Base-by-base conservation (phyloP, 1,140 invertebrate genomes). In the Drosophila suzukii region DNA sequence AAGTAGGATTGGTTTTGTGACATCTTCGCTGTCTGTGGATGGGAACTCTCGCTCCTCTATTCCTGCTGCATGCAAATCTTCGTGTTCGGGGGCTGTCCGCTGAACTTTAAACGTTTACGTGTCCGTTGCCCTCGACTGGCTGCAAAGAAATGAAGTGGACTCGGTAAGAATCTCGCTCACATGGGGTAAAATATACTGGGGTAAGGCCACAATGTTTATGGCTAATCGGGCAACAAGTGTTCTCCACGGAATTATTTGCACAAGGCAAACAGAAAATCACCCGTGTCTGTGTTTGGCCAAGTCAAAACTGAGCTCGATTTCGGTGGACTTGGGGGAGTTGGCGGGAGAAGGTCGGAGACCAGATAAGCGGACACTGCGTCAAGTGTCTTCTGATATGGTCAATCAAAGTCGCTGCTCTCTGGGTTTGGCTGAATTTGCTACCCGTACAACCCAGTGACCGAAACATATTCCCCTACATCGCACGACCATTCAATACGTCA, bases 1-100 rank as follows among this genome's bases (percentile, higher is more conserved):
- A 92, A 92, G 75, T 92, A 92, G 58, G 90, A 91, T 78, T 92
- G 91, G 67, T 92, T 92, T 85, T 92, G 91, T 83, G 91, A 92
- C 91, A 92, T 92, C 50, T 82, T 77, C 65, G 65, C 77, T 78
- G 61, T 63, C 36, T 78, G 53, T 70, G 41, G 43, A 10, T 43
- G 30, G 54, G 51, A 46, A 36, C 56, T 43, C 13, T 44, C 11
- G 51, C 44, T 80, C 20, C 32, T 61, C 7, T 56, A 62, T 34
- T 47, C 66, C 53, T 59, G 34, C 38, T 50, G 47, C 76, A 82
- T 83, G 47, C 59, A 60, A 72, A 27, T 56, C 17, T 27, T 11
- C 24, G 15, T 49, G 47, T 30, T 41, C 38, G 38, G 6, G 49
- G 8, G 7, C 20, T 43, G 34, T 38, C 38, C 49, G 32, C 12